A percentile compares a stretch with the other conserved stretches of the same genome.
phyloP scores from a whole-genome alignment of 2,797 vertebrate genomes.

The Lerista edwardsae region DNA sequence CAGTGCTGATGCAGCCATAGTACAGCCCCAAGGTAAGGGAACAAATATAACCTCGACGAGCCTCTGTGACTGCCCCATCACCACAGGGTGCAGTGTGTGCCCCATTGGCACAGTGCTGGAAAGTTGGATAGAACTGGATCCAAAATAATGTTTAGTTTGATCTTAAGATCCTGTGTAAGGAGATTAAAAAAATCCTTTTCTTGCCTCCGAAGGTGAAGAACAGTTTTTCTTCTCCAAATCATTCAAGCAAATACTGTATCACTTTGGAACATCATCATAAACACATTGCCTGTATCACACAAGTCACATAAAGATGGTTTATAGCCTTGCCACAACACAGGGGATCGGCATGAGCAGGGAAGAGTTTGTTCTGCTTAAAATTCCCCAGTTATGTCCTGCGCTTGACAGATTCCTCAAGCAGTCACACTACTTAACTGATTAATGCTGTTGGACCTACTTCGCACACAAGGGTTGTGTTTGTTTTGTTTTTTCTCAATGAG shows the following conservation, averaged over 20 bases:
- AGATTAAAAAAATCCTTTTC: not conserved
- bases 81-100: no score
- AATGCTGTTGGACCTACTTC: not conserved
- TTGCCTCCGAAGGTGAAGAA: not conserved
- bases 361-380: not conserved
- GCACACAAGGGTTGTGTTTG: not conserved
- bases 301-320: conserved; percentile 28
- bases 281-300: not conserved
- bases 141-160: no score
- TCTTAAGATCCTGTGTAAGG: not conserved
- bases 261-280: conserved; percentile 17
- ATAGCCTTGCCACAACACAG: not conserved
- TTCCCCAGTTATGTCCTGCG: not conserved
- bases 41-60: no score
- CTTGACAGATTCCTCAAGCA: conserved; percentile 11
- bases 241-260: not conserved
- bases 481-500: conserved; percentile 11
- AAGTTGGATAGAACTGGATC: no score
- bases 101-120: no score
- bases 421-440: conserved; percentile 10
- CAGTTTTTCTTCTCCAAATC: conserved; percentile 1
- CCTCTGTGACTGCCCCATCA: no score
- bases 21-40: no score
- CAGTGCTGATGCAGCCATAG: no score
- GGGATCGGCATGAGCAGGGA: not conserved